These are phyloP conservation scores for Phalanger gymnotis DNA, from an alignment of 2,797 vertebrate species.

Conservation along the genomic window DNA sequence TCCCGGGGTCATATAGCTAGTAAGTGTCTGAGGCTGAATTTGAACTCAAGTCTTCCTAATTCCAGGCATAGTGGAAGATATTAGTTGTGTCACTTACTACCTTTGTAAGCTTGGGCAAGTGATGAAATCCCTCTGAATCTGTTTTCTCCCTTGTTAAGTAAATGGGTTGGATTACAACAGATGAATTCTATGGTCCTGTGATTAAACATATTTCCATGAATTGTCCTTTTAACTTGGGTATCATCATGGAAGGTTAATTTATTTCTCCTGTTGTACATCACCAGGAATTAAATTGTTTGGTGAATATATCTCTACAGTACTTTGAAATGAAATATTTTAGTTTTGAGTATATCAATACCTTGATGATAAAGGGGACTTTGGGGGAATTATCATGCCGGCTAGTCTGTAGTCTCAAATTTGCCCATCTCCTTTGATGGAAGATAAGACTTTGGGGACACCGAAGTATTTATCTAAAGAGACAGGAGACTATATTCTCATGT, in stretches of 20 bases:
- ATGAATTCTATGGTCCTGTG: background rate
- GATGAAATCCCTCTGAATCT: background rate
- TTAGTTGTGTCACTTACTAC: background rate
- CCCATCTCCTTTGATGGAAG: background rate
- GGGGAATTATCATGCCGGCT: background rate
- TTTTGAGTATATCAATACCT: background rate
- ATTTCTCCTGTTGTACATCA: background rate
- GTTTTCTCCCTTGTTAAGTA: background rate
- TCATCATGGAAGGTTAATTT: background rate
- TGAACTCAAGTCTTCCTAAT: background rate
- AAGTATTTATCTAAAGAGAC: background rate
- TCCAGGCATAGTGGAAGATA: background rate
- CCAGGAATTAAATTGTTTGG: background rate
- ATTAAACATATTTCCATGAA: background rate
- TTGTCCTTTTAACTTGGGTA: background rate
- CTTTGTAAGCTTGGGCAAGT: background rate
- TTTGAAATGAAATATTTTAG: background rate
- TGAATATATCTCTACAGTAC: background rate
- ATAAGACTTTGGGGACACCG: background rate
- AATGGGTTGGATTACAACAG: background rate
- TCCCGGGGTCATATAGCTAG: background rate
- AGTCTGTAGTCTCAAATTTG: background rate
- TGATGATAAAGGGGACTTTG: background rate
- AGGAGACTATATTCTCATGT: background rate
- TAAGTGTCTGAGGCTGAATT: background rate